phyloP scores from a whole-genome alignment of 2,797 vertebrate species.

The Eutrigla gurnardus region DNA sequence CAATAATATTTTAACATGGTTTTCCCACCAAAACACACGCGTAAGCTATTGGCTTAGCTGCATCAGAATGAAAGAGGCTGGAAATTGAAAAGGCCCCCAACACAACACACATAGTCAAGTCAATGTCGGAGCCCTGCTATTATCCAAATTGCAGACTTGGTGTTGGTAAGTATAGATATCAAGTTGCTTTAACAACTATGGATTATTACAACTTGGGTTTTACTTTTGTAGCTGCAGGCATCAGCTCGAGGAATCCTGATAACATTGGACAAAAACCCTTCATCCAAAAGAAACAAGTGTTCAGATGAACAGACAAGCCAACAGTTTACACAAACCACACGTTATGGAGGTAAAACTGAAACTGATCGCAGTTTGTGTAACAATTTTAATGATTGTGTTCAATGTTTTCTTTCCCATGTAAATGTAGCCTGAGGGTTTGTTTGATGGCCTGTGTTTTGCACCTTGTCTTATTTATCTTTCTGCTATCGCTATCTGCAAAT shows the following conservation, averaged over 20 bases:
- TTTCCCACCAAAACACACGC: slow-evolving; percentile 1
- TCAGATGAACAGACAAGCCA: too few species aligned
- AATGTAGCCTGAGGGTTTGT: neutral
- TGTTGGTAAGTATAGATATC: neutral
- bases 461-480: neutral
- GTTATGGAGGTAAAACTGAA: too few species aligned
- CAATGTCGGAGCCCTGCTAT: neutral
- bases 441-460: neutral
- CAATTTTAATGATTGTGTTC: too few species aligned
- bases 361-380: too few species aligned
- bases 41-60: slow-evolving; percentile 5
- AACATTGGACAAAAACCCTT: too few species aligned
- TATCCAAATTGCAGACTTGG: neutral
- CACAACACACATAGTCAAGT: neutral
- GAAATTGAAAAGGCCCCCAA: slow-evolving; percentile 4
- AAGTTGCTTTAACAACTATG: neutral
- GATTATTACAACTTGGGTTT: neutral
- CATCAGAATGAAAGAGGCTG: slow-evolving; percentile 8
- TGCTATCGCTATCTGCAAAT: neutral
- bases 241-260: too few species aligned
- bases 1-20: slow-evolving; percentile 15
- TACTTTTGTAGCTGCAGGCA: too few species aligned
- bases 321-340: too few species aligned
- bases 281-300: too few species aligned
- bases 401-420: too few species aligned